A percentile compares a stretch with the other conserved stretches of the same genome.
Conservation (phyloP, 2,797 vertebrate species). For the Agapornis canus region DNA sequence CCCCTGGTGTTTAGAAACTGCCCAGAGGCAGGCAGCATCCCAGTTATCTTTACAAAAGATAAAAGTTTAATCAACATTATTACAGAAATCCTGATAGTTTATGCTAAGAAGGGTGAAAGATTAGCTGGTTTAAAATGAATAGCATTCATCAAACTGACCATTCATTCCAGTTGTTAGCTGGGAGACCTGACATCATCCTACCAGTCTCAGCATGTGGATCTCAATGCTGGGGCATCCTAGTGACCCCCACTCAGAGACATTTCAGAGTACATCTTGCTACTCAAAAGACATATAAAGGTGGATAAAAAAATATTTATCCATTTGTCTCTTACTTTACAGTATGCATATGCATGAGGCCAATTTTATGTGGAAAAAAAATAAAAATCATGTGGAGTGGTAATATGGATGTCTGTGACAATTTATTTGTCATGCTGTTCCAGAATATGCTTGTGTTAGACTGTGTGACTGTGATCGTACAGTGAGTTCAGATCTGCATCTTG, state of each 20-base stretch:
- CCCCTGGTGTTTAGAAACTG: background rate
- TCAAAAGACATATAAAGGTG: background rate
- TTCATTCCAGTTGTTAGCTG: background rate
- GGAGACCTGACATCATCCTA: background rate
- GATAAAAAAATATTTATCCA: background rate
- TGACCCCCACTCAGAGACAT: background rate
- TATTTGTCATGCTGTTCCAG: background rate
- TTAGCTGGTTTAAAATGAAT: background rate
- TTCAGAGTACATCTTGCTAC: background rate
- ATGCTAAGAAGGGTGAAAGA: background rate
- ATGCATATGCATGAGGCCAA: background rate
- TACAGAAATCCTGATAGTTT: background rate
- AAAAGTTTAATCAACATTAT: background rate
- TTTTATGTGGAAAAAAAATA: background rate
- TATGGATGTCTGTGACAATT: background rate
- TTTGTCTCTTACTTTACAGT: background rate
- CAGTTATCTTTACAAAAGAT: background rate
- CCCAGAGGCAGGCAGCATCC: background rate
- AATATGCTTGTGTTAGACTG: background rate
- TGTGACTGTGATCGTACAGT: background rate
- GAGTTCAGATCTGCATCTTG: background rate
- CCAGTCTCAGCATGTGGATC: accelerated
- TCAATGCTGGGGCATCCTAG: too few species aligned
- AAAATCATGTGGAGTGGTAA: background rate
- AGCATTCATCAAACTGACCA: background rate